Conservation (phyloP, 2,797 vertebrate species). For the Antennarius maculatus region DNA sequence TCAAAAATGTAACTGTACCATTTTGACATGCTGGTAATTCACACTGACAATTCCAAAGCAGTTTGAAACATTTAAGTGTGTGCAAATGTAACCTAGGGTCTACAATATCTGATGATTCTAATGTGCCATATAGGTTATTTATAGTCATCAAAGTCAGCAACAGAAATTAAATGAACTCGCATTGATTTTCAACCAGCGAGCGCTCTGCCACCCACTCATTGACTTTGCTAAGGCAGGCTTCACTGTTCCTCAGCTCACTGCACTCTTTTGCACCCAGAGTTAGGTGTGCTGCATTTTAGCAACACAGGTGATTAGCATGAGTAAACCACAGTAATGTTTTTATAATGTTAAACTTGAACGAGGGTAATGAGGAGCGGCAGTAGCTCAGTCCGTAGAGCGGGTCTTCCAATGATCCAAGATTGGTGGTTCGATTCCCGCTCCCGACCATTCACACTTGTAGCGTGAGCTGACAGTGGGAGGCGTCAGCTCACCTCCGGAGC, state of each 20-base stretch:
- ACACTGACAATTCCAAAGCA: constrained; percentile 53
- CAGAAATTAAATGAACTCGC: constrained; percentile 66
- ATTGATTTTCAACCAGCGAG: constrained; percentile 58
- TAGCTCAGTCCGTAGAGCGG: no score
- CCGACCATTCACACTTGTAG: no score
- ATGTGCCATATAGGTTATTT: constrained; percentile 69
- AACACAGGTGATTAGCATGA: constrained; percentile 48
- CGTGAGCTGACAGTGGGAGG: no score
- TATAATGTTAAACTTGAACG: constrained; percentile 40
- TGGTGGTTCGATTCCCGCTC: no score
- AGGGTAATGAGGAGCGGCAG: no score
- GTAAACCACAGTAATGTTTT: constrained; percentile 40
- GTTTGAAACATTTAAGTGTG: constrained; percentile 2
- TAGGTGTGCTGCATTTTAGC: constrained; percentile 13
- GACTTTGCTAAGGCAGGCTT: constrained; percentile 68
- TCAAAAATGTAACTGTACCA: constrained; percentile 68
- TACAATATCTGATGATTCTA: constrained; percentile 62
- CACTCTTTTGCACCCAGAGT: constrained; percentile 30
- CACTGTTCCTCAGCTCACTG: constrained; percentile 41
- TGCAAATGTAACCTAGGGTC: constrained; percentile 34
- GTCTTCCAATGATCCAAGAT: no score
- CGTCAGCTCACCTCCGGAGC: no score
- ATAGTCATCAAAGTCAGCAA: constrained; percentile 59
- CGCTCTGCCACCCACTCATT: constrained; percentile 46
- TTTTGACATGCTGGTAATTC: constrained; percentile 75